Percentiles rank a stretch among this genome's conserved stretches.
phyloP scores from a whole-genome alignment of 2,113 vertebrate genomes.

The Delphinus delphis region DNA sequence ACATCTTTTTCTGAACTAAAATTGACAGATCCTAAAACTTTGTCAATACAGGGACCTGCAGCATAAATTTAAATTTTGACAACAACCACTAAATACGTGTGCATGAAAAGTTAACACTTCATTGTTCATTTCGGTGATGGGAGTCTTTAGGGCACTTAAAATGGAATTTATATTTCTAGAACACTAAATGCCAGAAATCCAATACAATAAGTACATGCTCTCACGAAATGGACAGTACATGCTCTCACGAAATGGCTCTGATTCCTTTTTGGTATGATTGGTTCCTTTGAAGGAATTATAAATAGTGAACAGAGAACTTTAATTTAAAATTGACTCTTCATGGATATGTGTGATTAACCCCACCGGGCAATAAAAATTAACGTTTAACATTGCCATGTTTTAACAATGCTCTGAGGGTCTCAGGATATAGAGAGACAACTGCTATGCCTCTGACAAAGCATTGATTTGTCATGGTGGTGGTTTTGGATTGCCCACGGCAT shows the following conservation, averaged over 20 bases:
- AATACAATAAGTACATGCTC: slow-evolving; percentile 44
- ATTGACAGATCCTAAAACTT: neutral
- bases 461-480: neutral
- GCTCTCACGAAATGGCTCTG: slow-evolving; percentile 68
- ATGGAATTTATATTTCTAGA: neutral
- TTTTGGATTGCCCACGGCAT: slow-evolving; percentile 25
- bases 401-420: slow-evolving; percentile 71
- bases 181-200: slow-evolving; percentile 38
- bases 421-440: slow-evolving; percentile 54
- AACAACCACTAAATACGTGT: neutral
- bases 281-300: slow-evolving; percentile 78
- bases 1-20: neutral
- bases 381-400: slow-evolving; percentile 78
- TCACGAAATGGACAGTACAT: slow-evolving; percentile 68
- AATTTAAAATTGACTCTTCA: slow-evolving; percentile 83
- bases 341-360: slow-evolving; percentile 80
- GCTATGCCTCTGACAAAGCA: slow-evolving; percentile 39
- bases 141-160: neutral
- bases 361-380: slow-evolving; percentile 81
- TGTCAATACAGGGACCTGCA: neutral
- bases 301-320: slow-evolving; percentile 77
- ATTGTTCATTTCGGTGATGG: neutral
- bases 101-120: neutral
- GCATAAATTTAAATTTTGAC: neutral
- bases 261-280: slow-evolving; percentile 59